These are phyloP conservation scores for Candoia aspera DNA, from an alignment of 2,113 vertebrate species.

Conservation along the genomic window DNA sequence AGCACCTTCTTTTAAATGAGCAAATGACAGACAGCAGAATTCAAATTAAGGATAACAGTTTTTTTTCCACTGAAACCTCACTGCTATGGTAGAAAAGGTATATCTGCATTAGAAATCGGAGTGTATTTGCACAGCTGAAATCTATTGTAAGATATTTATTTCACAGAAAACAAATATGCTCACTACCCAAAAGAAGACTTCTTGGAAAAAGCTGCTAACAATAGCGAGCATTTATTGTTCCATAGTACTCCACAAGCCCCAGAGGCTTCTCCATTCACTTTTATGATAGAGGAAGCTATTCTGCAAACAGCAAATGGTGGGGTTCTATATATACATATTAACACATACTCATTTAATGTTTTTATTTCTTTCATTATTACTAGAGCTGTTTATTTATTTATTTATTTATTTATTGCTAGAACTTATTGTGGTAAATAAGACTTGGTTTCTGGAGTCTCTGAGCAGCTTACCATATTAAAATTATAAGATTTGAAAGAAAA, in stretches of 20 bases:
- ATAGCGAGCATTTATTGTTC: neutral
- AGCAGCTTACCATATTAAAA: neutral
- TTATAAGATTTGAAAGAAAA: neutral
- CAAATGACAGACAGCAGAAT: slow-evolving; percentile 54
- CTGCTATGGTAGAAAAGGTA: slow-evolving; percentile 29
- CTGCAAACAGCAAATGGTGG: neutral
- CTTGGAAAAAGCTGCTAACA: neutral
- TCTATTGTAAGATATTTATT: neutral
- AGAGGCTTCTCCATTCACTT: neutral
- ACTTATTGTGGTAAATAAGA: neutral
- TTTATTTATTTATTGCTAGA: neutral
- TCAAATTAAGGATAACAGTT: slow-evolving; percentile 51
- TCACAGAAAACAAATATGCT: slow-evolving; percentile 24
- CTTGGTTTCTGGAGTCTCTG: neutral
- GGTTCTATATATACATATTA: neutral
- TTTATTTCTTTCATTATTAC: neutral
- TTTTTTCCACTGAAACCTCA: slow-evolving; percentile 50
- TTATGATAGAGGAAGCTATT: neutral
- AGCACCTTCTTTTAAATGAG: slow-evolving; percentile 56
- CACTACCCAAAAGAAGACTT: slow-evolving; percentile 17
- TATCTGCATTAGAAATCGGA: slow-evolving; percentile 2
- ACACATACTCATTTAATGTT: neutral
- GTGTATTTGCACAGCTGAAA: slow-evolving; percentile 18
- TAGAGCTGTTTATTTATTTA: neutral
- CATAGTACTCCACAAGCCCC: neutral